Percentiles rank a stretch among this genome's conserved stretches.
Conservation (phyloP, 2,888 invertebrate genomes). For the Geophilus truncorum region DNA sequence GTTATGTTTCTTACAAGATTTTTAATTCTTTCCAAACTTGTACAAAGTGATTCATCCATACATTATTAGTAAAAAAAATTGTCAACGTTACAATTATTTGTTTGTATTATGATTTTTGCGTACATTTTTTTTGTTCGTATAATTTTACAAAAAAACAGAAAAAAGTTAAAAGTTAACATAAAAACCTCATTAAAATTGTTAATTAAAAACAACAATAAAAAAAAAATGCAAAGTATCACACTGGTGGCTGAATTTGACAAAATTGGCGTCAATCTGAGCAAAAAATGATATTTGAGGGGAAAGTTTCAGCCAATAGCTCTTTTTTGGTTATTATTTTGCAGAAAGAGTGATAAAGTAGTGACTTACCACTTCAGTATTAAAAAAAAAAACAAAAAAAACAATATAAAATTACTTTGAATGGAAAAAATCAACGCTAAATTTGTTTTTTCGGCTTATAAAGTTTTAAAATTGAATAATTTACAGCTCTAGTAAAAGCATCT, state of each 20-base stretch:
- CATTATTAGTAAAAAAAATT: not conserved
- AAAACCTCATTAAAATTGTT: not conserved
- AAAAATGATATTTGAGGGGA: not conserved
- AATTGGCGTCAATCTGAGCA: not conserved
- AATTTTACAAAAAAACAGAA: not conserved
- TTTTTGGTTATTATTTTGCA: constrained; percentile 10
- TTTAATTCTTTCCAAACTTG: constrained; percentile 29
- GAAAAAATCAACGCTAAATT: not conserved
- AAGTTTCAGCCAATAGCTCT: not conserved
- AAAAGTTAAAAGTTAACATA: not conserved
- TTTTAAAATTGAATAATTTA: not conserved
- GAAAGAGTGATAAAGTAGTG: not conserved
- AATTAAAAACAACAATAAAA: not conserved
- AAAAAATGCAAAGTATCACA: constrained; percentile 13
- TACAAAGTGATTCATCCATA: constrained; percentile 30
- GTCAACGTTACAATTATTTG: not conserved
- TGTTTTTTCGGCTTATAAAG: too few species aligned
- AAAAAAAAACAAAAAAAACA: not conserved
- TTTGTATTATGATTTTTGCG: not conserved
- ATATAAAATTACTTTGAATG: not conserved
- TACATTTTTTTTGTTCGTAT: constrained; percentile 15
- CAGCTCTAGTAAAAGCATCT: not conserved
- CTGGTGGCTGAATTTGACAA: not conserved
- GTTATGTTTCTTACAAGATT: constrained; percentile 2
- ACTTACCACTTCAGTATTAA: not conserved